Percentiles rank a stretch among this genome's conserved stretches.
Evolutionary conservation across 2,888 invertebrate genomes (phyloP).

Genomic region (Chloroclystis v-ata): DNA sequence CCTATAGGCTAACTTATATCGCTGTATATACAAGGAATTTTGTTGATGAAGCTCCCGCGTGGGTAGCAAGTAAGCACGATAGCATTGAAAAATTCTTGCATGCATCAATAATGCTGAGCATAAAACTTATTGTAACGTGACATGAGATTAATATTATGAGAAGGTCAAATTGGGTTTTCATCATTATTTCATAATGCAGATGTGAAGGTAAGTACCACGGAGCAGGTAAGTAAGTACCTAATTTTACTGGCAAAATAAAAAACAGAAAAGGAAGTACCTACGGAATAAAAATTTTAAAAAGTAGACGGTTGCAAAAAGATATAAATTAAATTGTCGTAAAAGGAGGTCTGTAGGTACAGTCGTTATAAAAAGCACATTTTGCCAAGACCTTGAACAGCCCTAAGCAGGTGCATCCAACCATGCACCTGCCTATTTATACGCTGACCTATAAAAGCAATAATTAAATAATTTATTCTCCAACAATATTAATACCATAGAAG

Average conservation of each 20-base stretch:
- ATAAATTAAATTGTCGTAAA: not conserved
- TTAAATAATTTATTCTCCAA: slow-evolving; percentile 66
- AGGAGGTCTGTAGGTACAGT: slow-evolving; percentile 14
- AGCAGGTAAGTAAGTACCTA: too few relatives aligned
- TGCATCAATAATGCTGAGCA: slow-evolving; percentile 16
- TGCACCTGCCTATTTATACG: slow-evolving; percentile 70
- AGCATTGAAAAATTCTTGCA: slow-evolving; percentile 26
- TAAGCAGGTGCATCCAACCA: slow-evolving; percentile 58
- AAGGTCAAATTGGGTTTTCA: not conserved
- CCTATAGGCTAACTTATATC: slow-evolving; percentile 39
- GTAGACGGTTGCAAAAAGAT: too few relatives aligned
- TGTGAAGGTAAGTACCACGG: too few relatives aligned
- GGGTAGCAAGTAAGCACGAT: slow-evolving; percentile 24
- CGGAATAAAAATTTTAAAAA: too few relatives aligned
- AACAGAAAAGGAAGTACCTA: too few relatives aligned
- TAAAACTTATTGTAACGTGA: not conserved
- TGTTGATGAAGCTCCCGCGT: slow-evolving; percentile 37
- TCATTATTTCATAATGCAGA: too few relatives aligned
- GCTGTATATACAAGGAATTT: slow-evolving; percentile 36
- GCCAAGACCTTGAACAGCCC: slow-evolving; percentile 64
- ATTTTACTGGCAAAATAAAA: too few relatives aligned
- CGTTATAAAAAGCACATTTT: slow-evolving; percentile 40
- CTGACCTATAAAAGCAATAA: slow-evolving; percentile 76
- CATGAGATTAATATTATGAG: slow-evolving; percentile 7
- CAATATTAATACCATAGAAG: slow-evolving; percentile 67